Evolutionary conservation across 2,888 invertebrate genomes (phyloP).

Genomic region (Nesidiocoris tenuis): DNA sequence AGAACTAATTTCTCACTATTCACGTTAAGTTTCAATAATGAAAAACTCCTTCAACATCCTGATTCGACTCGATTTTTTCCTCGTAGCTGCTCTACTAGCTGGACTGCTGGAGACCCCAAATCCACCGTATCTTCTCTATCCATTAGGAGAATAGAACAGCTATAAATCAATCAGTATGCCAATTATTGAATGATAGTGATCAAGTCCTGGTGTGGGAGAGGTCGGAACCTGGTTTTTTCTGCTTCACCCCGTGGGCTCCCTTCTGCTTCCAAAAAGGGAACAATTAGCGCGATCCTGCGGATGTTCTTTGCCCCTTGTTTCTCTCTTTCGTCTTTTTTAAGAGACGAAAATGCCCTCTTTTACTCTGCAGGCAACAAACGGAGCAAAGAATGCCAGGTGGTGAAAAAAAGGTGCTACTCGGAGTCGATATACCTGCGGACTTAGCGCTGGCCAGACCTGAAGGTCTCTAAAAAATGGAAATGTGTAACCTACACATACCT

Average conservation of each 20-base stretch:
- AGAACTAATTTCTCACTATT: too few species aligned
- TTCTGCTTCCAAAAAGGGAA: constrained; percentile 19
- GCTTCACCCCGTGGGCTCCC: constrained; percentile 7
- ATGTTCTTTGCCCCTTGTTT: not conserved
- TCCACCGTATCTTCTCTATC: not conserved
- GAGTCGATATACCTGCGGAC: too few species aligned
- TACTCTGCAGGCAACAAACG: too few species aligned
- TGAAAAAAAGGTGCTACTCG: too few species aligned
- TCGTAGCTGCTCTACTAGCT: too few species aligned
- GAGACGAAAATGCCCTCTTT: not conserved
- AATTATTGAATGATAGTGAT: constrained; percentile 34
- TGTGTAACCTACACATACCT: too few species aligned
- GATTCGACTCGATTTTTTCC: too few species aligned
- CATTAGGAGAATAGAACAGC: constrained; percentile 15
- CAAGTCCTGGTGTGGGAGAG: not conserved
- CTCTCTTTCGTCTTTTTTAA: not conserved
- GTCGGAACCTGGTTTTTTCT: not conserved
- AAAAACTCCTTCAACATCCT: too few species aligned
- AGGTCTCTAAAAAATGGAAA: too few species aligned
- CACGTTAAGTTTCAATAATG: too few species aligned
- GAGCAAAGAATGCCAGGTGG: not conserved
- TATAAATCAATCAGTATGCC: constrained; percentile 15
- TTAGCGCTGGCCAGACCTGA: too few species aligned
- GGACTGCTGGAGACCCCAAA: too few species aligned
- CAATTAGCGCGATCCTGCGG: constrained; percentile 10